Evolutionary conservation across 1,140 invertebrate species (phyloP).

Genomic region (Trachymyrmex cornetzi): DNA sequence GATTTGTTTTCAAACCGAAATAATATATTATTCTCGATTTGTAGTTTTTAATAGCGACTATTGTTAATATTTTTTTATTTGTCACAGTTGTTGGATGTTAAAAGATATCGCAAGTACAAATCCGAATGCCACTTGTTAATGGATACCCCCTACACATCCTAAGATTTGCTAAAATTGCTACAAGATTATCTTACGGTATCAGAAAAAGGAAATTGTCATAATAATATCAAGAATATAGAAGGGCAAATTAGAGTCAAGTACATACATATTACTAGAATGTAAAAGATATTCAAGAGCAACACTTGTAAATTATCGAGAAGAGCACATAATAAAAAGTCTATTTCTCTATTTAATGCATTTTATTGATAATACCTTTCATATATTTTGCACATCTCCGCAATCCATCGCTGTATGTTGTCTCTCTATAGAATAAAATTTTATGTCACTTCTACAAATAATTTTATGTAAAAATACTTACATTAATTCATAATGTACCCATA

Average conservation of each 20-base stretch:
- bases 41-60: neutral
- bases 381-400: slow-evolving; percentile 10
- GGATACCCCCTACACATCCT: neutral
- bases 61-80: slow-evolving; percentile 41
- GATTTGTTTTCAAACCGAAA: neutral
- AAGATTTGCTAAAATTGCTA: neutral
- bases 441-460: slow-evolving; percentile 2
- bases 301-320: neutral
- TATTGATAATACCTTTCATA: slow-evolving; percentile 35
- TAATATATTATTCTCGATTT: neutral
- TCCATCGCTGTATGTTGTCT: neutral
- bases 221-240: too few species aligned
- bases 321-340: slow-evolving; percentile 35
- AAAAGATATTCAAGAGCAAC: neutral
- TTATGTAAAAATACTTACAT: slow-evolving; percentile 40
- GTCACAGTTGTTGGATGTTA: neutral
- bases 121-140: slow-evolving; percentile 26
- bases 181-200: neutral
- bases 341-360: slow-evolving; percentile 36
- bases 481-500: neutral
- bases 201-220: neutral
- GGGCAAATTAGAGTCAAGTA: too few species aligned
- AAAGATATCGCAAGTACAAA: slow-evolving; percentile 35
- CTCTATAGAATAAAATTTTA: slow-evolving; percentile 8
- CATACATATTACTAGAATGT: neutral